phyloP scores from a whole-genome alignment of 2,113 vertebrate genomes.

The Maccullochella peelii region DNA sequence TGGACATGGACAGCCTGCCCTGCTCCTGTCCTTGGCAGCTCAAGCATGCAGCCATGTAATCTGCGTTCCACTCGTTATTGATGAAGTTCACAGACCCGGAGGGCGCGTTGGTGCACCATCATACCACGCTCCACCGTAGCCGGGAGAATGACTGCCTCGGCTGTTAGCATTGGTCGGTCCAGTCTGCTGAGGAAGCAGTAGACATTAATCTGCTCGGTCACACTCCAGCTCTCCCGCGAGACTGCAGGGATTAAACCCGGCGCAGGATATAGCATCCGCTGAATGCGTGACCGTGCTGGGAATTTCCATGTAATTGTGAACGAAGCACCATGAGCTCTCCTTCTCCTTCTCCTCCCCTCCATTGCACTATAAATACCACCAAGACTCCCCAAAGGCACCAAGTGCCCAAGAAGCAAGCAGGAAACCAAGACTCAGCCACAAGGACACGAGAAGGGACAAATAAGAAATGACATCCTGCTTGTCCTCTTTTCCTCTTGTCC shows the following conservation, averaged over 20 bases:
- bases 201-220: slow-evolving; percentile 83
- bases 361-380: slow-evolving; percentile 72
- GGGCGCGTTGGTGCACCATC: slow-evolving; percentile 45
- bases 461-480: slow-evolving; percentile 56
- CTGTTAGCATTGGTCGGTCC: slow-evolving; percentile 66
- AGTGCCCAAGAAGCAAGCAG: slow-evolving; percentile 43
- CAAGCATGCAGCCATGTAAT: slow-evolving; percentile 70
- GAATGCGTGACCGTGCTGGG: slow-evolving; percentile 79
- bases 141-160: slow-evolving; percentile 53
- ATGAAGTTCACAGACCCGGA: slow-evolving; percentile 65
- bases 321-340: slow-evolving; percentile 65
- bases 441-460: slow-evolving; percentile 60
- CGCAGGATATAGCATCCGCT: slow-evolving; percentile 71
- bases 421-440: slow-evolving; percentile 58
- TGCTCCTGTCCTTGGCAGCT: slow-evolving; percentile 62
- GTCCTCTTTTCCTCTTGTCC: slow-evolving; percentile 47
- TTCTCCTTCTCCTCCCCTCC: slow-evolving; percentile 60
- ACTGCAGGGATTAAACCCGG: slow-evolving; percentile 80
- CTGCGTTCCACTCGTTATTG: slow-evolving; percentile 67
- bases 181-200: slow-evolving; percentile 82
- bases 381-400: slow-evolving; percentile 66
- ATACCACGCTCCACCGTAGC: slow-evolving; percentile 40
- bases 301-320: slow-evolving; percentile 86
- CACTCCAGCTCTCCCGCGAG: slow-evolving; percentile 75
- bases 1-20: slow-evolving; percentile 40